Evolutionary conservation across 2,888 invertebrate genomes (phyloP), one percentile per base, ranked within the genome.

Genomic region (Clanis bilineata): DNA sequence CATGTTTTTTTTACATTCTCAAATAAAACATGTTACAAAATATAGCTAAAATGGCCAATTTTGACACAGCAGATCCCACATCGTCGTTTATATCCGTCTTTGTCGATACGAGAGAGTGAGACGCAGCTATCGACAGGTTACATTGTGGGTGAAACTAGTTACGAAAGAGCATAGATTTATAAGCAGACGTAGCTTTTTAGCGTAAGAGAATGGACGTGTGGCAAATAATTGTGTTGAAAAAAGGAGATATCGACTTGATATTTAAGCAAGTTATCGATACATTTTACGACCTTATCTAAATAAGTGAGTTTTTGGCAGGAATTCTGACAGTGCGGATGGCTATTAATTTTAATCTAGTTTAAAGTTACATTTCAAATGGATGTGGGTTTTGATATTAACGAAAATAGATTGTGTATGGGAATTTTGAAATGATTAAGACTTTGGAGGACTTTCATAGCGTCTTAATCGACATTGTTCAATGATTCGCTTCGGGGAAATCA

Each of bases 131-230:
- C 32, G 51, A 32, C 32, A 41, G 2, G 18, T 38, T 18, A 9
- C 18, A 22, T 44, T 23, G 10, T 32, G 32, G 18, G 7, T 2
- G 28, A 51, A 51, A 51, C 32, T 32, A 18, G 51, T 51, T 51
- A 28, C 28, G 32, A 51, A 51, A 51, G 18, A 51, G 32, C 32
- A 7, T 28, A 51, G 32, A 32, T 9, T 32, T 15, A 10, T 28
- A 51, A 32, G 28, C 1, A 32, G 18, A 51, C 32, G 51, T 51
- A 51, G 10, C 28, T 45, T 45, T n/a, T 51, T 51, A 51, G 51
- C 9, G 2, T 51, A 32, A 51, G 51, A 21, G 0, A 21, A 28
- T 51, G 51, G 28, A 15, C 15, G 32, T 21, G 28, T 18, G 32
- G 51, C 28, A 18, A 51, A 51, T 18, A 28, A 6, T 9, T 7